These are phyloP conservation scores for Triops cancriformis DNA, from an alignment of 1,140 invertebrate genomes.

Conservation along the genomic window DNA sequence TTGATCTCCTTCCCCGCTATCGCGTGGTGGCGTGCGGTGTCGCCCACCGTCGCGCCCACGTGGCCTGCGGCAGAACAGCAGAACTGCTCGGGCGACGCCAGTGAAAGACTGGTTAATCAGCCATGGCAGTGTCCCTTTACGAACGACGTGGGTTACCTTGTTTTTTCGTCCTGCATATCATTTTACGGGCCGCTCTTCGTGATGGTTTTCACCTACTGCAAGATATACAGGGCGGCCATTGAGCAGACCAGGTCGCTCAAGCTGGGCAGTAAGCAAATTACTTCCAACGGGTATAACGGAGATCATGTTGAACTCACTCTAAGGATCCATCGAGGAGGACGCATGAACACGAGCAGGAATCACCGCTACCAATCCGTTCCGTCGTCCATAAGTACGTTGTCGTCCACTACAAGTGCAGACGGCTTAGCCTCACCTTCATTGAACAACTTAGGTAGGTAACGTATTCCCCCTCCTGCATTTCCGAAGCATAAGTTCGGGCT, in stretches of 20 bases:
- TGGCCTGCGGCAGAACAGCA: constrained; percentile 48
- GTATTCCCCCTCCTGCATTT: not conserved
- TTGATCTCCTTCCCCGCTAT: constrained; percentile 94
- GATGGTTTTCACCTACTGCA: constrained; percentile 96
- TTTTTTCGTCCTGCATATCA: constrained; percentile 91
- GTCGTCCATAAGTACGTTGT: not conserved
- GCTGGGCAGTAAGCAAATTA: constrained; percentile 60
- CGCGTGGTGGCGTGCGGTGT: constrained; percentile 79
- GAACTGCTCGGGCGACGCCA: not conserved
- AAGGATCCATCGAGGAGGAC: constrained; percentile 79
- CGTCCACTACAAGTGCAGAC: not conserved
- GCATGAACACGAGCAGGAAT: constrained; percentile 31
- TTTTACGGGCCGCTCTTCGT: constrained; percentile 95
- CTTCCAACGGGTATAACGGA: constrained; percentile 33
- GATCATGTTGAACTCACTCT: constrained; percentile 70
- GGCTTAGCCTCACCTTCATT: not conserved
- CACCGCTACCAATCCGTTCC: constrained; percentile 17
- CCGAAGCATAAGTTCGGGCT: not conserved
- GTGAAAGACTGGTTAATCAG: not conserved
- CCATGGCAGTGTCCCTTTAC: constrained; percentile 70
- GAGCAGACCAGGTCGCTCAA: constrained; percentile 77
- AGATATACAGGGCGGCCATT: constrained; percentile 88
- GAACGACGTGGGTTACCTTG: constrained; percentile 78
- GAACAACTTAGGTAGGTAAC: not conserved
- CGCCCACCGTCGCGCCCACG: constrained; percentile 53